Evolutionary conservation across 1,140 invertebrate genomes (phyloP).

Genomic region (Heliconius himera): DNA sequence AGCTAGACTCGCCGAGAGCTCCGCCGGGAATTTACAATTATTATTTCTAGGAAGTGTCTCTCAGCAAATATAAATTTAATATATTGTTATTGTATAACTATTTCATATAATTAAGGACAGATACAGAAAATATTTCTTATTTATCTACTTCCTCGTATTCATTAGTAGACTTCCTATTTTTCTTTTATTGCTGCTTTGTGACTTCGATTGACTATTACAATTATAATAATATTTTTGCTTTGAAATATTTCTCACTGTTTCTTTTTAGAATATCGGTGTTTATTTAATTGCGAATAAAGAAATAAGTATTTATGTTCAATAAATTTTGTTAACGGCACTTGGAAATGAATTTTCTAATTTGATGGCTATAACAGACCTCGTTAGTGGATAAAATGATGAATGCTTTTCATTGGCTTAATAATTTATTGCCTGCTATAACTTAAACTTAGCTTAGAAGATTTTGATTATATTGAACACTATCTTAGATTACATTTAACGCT

Average conservation of each 20-base stretch:
- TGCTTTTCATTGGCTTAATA: not conserved
- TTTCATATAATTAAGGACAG: not conserved
- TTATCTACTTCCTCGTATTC: constrained; percentile 15
- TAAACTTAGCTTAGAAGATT: not conserved
- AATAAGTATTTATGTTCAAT: not conserved
- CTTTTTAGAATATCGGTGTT: not conserved
- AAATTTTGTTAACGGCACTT: not conserved
- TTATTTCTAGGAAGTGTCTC: constrained; percentile 33
- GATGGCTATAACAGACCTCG: not conserved
- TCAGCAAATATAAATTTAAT: constrained; percentile 6
- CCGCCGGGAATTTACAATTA: constrained; percentile 36
- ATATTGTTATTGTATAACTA: not conserved
- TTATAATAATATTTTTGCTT: not conserved
- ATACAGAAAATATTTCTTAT: constrained; percentile 15
- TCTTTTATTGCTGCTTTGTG: not conserved
- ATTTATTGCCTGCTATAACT: not conserved
- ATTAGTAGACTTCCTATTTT: constrained; percentile 12
- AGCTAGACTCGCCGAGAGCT: constrained; percentile 28
- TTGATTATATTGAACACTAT: no score
- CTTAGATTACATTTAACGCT: no score
- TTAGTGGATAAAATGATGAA: constrained; percentile 1
- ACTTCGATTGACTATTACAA: not conserved
- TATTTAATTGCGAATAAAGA: not conserved
- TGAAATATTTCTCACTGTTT: not conserved
- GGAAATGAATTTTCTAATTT: not conserved